phyloP scores from a whole-genome alignment of 2,797 vertebrate genomes.

The Momotus momota region DNA sequence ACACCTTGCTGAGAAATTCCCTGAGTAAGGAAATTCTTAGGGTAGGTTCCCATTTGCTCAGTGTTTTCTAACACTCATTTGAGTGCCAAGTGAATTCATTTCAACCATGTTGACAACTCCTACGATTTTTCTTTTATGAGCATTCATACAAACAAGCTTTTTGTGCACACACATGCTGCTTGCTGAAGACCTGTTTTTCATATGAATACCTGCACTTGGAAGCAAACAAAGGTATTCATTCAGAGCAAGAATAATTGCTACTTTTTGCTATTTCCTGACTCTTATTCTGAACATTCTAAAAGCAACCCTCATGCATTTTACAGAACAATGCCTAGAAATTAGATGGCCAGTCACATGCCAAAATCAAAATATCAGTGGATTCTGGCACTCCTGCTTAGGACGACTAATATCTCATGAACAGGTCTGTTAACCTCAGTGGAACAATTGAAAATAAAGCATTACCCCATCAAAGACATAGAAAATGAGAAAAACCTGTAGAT shows the following conservation, averaged over 20 bases:
- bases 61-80: background rate
- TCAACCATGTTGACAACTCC: slow-evolving; percentile 7
- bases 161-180: slow-evolving; percentile 42
- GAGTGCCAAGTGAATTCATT: slow-evolving; percentile 2
- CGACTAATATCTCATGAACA: background rate
- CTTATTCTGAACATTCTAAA: background rate
- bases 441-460: background rate
- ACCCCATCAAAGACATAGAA: background rate
- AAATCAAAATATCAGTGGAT: background rate
- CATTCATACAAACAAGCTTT: slow-evolving; percentile 6
- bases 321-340: background rate
- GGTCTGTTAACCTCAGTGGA: background rate
- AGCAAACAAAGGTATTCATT: slow-evolving; percentile 22
- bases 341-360: background rate
- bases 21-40: background rate
- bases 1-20: background rate
- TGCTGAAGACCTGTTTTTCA: slow-evolving; percentile 50
- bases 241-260: slow-evolving; percentile 13
- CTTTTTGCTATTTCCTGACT: slow-evolving; percentile 3
- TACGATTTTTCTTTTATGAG: slow-evolving; percentile 32
- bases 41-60: background rate
- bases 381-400: background rate
- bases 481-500: background rate
- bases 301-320: background rate
- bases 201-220: slow-evolving; percentile 22